Percentiles rank a stretch among this genome's conserved stretches.
Evolutionary conservation across 1,140 invertebrate species (phyloP).

Genomic region (Saccostrea glomerata): DNA sequence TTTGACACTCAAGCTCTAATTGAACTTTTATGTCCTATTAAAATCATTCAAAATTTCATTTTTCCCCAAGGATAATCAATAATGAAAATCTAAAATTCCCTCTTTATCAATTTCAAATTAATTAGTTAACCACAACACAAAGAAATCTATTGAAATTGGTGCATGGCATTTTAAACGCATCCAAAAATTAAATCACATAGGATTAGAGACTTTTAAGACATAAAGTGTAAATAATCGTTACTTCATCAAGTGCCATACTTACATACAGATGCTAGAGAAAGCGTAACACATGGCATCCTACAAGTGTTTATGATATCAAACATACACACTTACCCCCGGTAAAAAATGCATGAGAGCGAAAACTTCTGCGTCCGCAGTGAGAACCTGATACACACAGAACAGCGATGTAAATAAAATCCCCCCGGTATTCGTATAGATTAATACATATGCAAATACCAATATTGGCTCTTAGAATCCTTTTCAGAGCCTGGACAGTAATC

Average conservation of each 20-base stretch:
- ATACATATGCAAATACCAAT: slow-evolving; percentile 32
- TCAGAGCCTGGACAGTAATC: slow-evolving; percentile 13
- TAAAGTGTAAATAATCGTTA: neutral
- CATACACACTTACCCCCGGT: neutral
- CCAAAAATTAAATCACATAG: neutral
- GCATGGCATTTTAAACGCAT: neutral
- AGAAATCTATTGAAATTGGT: neutral
- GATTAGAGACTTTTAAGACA: neutral
- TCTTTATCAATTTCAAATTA: neutral
- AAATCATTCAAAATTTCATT: no score
- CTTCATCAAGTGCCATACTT: neutral
- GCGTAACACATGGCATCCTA: slow-evolving; percentile 4
- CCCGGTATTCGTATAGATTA: neutral
- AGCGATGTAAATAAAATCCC: slow-evolving; percentile 11
- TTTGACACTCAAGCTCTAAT: neutral
- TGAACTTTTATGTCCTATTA: neutral
- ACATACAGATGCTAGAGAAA: neutral
- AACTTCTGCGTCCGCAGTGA: neutral
- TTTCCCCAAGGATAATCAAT: no score
- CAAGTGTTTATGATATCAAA: slow-evolving; percentile 19
- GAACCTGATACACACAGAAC: neutral
- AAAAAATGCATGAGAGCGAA: slow-evolving; percentile 5
- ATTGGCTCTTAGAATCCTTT: neutral
- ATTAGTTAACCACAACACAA: neutral
- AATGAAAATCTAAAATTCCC: neutral